Evolutionary conservation across 2,888 invertebrate species (phyloP), one percentile per base, ranked within the genome.

Genomic region (Pogonocherus hispidulus): DNA sequence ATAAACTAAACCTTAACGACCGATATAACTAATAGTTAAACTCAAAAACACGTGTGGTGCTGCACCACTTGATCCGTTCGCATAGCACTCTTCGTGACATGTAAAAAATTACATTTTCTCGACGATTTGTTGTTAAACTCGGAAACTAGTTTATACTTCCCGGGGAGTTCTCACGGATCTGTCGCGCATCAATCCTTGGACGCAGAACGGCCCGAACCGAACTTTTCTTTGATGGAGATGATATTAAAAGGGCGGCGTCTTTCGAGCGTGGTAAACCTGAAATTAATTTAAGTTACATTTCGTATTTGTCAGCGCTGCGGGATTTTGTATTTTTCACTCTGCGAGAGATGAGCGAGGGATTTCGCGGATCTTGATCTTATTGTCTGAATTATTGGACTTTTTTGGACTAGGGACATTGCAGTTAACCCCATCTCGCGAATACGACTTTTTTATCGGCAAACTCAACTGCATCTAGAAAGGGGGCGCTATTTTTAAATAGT

Each of bases 251-350:
- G n/a, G 59, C 18, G 44, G 56, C 63, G 35, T 59, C 63, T 63
- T 59, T 63, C 51, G 55, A 59, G 59, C 54, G 63, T 64, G 46
- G 59, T 63, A 63, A 67, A 59, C 67, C 47, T 22, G 57, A 54
- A 63, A 57, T 63, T 64, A 52, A 63, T 63, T 67, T 63, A 67
- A 67, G 57, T 67, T 67, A 57, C 41, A 51, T 19, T n/a, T 19
- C 59, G 46, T 63, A 67, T 67, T 63, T 67, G 63, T 67, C 67
- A 67, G 59, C 63, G 44, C 44, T 9, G 47, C 27, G 59, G 59
- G 46, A 67, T 67, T n/a, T n/a, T 63, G 56, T 59, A 63, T 63
- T 62, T 63, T 60, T 56, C 49, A 35, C 32, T 35, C 35, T 9
- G 9, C 52, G 35, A 19, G 27, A 27, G 32, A n/a, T n/a, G n/a